These are phyloP conservation scores for Clistopyga incitator DNA, from an alignment of 2,888 invertebrate genomes.

Conservation along the genomic window DNA sequence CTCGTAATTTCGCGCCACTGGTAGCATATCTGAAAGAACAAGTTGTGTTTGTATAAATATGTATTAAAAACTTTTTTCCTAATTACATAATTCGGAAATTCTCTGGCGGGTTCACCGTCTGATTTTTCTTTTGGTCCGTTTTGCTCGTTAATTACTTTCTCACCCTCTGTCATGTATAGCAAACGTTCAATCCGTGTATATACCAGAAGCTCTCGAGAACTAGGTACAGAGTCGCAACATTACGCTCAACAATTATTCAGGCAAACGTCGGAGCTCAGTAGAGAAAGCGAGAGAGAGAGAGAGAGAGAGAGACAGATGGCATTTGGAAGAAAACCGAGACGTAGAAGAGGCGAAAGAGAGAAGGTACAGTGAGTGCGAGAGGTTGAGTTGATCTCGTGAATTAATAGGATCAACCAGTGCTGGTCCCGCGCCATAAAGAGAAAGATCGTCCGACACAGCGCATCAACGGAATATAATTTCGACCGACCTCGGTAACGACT, in stretches of 20 bases:
- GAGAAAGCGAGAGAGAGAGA: too few relatives aligned
- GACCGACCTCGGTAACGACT: slow-evolving; percentile 75
- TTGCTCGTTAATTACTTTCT: slow-evolving; percentile 71
- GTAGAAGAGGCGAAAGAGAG: not conserved
- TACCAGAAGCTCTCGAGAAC: not conserved
- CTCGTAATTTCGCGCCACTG: not conserved
- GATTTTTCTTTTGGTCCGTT: slow-evolving; percentile 25
- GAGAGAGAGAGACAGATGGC: slow-evolving; percentile 13
- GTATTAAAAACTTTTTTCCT: not conserved
- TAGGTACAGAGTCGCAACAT: slow-evolving; percentile 13
- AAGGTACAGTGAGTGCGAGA: slow-evolving; percentile 64
- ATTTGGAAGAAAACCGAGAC: slow-evolving; percentile 20
- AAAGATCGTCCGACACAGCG: slow-evolving; percentile 21
- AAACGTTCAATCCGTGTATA: slow-evolving; percentile 77
- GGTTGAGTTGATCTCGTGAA: slow-evolving; percentile 75
- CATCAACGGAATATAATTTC: slow-evolving; percentile 73
- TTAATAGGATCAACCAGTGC: slow-evolving; percentile 80
- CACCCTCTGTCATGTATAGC: slow-evolving; percentile 63
- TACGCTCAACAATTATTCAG: slow-evolving; percentile 77
- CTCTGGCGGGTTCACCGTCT: not conserved
- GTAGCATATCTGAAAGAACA: not conserved
- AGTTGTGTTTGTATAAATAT: slow-evolving; percentile 3
- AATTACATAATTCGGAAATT: slow-evolving; percentile 16
- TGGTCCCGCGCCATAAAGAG: slow-evolving; percentile 44
- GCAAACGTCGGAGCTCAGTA: slow-evolving; percentile 35